Conservation (phyloP, 1,140 invertebrate species). For the Piezodorus guildinii region DNA sequence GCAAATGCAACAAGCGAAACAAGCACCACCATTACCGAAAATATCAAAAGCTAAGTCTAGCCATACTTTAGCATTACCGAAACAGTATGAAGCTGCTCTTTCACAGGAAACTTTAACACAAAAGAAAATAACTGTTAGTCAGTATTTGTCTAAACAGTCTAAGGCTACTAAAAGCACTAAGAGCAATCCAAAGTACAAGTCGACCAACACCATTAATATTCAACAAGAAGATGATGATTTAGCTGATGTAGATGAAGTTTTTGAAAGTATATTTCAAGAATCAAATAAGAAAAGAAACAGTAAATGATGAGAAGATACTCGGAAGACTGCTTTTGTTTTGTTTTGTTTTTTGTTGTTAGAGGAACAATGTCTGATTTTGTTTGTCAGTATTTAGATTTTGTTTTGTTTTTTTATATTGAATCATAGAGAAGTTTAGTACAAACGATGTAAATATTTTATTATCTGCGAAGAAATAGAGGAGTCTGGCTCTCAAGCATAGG, state of each 20-base stretch:
- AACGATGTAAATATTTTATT: slow-evolving; percentile 7
- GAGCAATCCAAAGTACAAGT: slow-evolving; percentile 24
- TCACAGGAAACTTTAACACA: slow-evolving; percentile 54
- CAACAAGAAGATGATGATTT: slow-evolving; percentile 29
- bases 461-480: not conserved
- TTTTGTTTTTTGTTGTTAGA: not conserved
- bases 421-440: not conserved
- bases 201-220: slow-evolving; percentile 16
- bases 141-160: slow-evolving; percentile 47
- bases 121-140: slow-evolving; percentile 65
- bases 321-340: slow-evolving; percentile 6
- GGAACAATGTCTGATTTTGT: not conserved
- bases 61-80: slow-evolving; percentile 54
- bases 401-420: not conserved
- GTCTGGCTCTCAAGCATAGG: slow-evolving; percentile 5
- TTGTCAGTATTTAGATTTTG: slow-evolving; percentile 1
- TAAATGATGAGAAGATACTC: slow-evolving; percentile 9
- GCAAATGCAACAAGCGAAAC: slow-evolving; percentile 29
- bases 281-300: slow-evolving; percentile 25
- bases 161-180: slow-evolving; percentile 25
- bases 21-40: slow-evolving; percentile 32
- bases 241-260: slow-evolving; percentile 36
- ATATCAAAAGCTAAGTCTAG: slow-evolving; percentile 48
- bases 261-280: slow-evolving; percentile 32
- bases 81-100: slow-evolving; percentile 65